These are phyloP conservation scores for Colletes latitarsis DNA, from an alignment of 1,140 invertebrate genomes.

Conservation along the genomic window DNA sequence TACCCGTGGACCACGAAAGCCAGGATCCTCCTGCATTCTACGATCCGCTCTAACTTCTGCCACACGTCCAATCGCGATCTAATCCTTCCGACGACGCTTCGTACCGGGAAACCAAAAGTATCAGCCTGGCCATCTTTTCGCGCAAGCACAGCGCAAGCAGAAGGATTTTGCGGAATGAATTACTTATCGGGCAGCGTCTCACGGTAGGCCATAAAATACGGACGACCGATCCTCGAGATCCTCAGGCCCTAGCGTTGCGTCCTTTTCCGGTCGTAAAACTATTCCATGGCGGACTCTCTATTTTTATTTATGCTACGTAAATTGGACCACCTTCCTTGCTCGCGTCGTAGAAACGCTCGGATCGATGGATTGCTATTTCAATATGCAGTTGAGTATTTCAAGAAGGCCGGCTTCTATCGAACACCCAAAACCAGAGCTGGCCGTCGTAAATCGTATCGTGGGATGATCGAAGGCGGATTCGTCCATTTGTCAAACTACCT, in stretches of 20 bases:
- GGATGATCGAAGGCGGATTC: too few relatives aligned
- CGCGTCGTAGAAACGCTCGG: too few relatives aligned
- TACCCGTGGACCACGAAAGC: conserved; percentile 1
- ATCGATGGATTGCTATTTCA: not conserved
- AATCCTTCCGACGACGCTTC: conserved; percentile 1
- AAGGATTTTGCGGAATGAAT: conserved; percentile 27
- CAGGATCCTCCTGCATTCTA: not conserved
- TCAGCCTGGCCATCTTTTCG: too few relatives aligned
- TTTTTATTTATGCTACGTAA: conserved; percentile 18
- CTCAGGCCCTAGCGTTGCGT: not conserved
- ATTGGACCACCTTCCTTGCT: not conserved
- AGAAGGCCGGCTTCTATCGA: not conserved
- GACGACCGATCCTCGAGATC: too few relatives aligned
- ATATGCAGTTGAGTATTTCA: too few relatives aligned
- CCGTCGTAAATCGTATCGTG: too few relatives aligned
- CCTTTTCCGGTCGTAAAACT: conserved; percentile 27
- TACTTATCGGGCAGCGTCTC: conserved; percentile 25
- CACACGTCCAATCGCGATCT: conserved; percentile 3
- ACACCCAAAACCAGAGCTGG: not conserved
- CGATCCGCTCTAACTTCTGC: not conserved
- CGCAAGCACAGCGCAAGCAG: not conserved
- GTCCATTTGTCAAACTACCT: too few relatives aligned
- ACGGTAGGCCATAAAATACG: conserved; percentile 17
- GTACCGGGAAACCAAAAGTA: too few relatives aligned
- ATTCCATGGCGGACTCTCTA: not conserved